Evolutionary conservation across 2,888 invertebrate genomes (phyloP), one percentile per base, ranked within the genome.

Genomic region (Dynastes tityus): DNA sequence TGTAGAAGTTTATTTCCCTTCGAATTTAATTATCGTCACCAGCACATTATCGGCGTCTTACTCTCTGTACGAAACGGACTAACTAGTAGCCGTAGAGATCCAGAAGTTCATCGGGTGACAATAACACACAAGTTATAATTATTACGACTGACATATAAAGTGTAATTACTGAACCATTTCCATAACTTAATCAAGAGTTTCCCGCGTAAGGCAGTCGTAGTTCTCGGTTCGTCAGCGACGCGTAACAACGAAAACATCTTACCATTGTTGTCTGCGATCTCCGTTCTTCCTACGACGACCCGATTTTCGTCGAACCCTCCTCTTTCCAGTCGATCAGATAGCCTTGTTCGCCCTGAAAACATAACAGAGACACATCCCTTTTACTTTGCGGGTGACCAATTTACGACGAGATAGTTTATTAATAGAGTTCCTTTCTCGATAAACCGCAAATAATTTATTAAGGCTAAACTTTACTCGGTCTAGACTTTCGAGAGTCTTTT

Each of bases 261-360:
- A 86, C 86, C 86, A 73, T 85, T 67, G 55, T 63, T 64, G 61
- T 37, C 78, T 74, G 74, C 85, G 77, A 84, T 85, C 77, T 83
- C 84, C 83, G 83, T 84, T 81, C 83, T 84, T 68, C 94, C 94
- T 83, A 84, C 84, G 82, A 85, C 84, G 80, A 87, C 86, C 76
- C 87, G 86, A 83, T 87, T 87, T 83, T 86, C 86, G 79, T 85
- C 84, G 77, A 83, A 80, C 81, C 85, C 84, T 78, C 84, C 85
- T 77, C 84, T 83, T 80, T 86, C 85, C 78, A 84, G 83, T 80
- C 86, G 84, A 80, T 86, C 86, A 78, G 84, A 84, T 79, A 82
- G 83, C 79, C 85, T 82, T 75, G 75, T 65, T 75, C 77, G 75
- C 40, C 78, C 77, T 78, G 75, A 63, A 79, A 77, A 73, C 27